Base-by-base conservation (phyloP, 2,888 invertebrate species). In the Ophion ventricosus region DNA sequence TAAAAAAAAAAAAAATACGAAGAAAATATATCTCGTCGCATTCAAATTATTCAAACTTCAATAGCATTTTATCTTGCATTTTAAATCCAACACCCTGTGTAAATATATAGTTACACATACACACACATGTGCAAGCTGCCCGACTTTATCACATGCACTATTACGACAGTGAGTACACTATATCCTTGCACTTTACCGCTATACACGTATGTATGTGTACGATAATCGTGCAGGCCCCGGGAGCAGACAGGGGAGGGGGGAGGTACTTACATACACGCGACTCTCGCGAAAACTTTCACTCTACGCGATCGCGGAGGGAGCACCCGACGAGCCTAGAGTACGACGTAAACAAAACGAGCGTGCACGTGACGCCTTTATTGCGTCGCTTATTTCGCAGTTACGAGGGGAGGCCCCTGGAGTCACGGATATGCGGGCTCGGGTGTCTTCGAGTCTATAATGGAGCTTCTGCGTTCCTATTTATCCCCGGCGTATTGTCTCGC, bases 301-400 rank as follows among this genome's bases (percentile, higher is more conserved):
- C 80, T 61, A 35, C 72, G 70, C 81, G 72, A 63, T 56, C 57
- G 43, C 10, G 35, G 61, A 49, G 70, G 70, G 25, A 35, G 63
- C 78, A 81, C 66, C 56, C 80, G 76, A 75, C 74, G 81, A 49
- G 49, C 17, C 72, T 80, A 76, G 80, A 64, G 78, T 83, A 82
- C 85, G 84, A 86, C 86, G 86, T 87, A 86, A 87, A 87, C 86
- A 87, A 84, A 87, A 86, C 79, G 80, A 85, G 82, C 78, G 73
- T 82, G 85, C 87, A 85, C 87, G 86, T 84, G 87, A 86, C 83
- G 82, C 82, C 80, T 86, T 86, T 85, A 86, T 86, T 87, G 86
- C 86, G 86, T 83, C 83, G 86, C 80, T 86, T 85, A 86, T 86
- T 85, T 83, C 74, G 80, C 83, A 81, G 82, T 86, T 83, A 86